phyloP scores from a whole-genome alignment of 2,797 vertebrate genomes.

The Spheniscus humboldti region DNA sequence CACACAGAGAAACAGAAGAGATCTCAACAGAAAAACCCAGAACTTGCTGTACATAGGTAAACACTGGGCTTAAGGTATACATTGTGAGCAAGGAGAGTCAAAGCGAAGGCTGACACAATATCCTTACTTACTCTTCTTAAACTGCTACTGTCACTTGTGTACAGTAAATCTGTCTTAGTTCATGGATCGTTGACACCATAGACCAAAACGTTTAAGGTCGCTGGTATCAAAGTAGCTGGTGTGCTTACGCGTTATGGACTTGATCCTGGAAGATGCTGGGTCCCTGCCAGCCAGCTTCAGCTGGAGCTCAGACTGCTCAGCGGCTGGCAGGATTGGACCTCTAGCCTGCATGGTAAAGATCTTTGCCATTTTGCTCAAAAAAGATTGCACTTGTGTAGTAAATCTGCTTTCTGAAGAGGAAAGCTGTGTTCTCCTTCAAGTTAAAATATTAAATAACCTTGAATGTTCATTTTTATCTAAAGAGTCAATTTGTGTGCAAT shows the following conservation, averaged over 20 bases:
- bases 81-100: background rate
- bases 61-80: background rate
- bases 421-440: background rate
- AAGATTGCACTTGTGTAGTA: background rate
- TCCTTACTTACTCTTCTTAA: slow-evolving; percentile 1
- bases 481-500: background rate
- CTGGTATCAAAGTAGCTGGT: background rate
- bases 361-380: background rate
- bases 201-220: background rate
- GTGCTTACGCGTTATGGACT: background rate
- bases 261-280: background rate
- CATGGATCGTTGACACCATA: background rate
- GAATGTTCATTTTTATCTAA: background rate
- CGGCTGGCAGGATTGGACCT: background rate
- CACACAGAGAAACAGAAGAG: background rate
- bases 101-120: background rate
- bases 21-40: background rate
- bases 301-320: background rate
- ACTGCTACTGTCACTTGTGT: background rate
- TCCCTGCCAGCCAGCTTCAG: background rate
- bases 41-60: background rate
- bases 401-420: background rate
- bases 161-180: slow-evolving; percentile 11
- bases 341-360: background rate
- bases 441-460: background rate